These are phyloP conservation scores for Netelia fuscicornis DNA, from an alignment of 2,888 invertebrate genomes.

Conservation along the genomic window DNA sequence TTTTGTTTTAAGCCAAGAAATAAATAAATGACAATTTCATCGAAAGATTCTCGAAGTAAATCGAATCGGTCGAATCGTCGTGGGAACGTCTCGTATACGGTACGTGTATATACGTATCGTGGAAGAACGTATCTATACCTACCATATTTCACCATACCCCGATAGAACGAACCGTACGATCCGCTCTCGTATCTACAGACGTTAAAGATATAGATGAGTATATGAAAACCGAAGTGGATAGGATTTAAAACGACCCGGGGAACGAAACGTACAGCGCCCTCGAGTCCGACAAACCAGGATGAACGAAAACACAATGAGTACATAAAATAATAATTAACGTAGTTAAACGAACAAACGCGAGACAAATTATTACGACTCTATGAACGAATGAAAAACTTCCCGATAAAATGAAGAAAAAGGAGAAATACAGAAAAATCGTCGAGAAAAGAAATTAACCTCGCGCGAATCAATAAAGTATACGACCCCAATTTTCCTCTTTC, in stretches of 20 bases:
- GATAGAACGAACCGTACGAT: constrained; percentile 2
- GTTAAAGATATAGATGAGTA: neutral
- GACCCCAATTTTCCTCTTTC: too few species aligned
- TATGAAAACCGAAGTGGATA: constrained; percentile 1
- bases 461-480: too few species aligned
- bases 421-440: constrained; percentile 18
- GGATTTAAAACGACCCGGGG: constrained; percentile 22
- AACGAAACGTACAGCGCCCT: constrained; percentile 13
- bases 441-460: neutral
- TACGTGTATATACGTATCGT: neutral
- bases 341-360: neutral
- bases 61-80: too few species aligned
- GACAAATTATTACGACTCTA: neutral
- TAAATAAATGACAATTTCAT: too few species aligned
- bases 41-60: too few species aligned
- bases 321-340: constrained; percentile 7
- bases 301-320: constrained; percentile 24
- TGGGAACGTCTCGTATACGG: too few species aligned
- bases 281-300: constrained; percentile 28
- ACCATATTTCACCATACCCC: constrained; percentile 10
- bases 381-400: neutral
- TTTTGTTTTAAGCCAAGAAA: too few species aligned
- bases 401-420: neutral
- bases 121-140: neutral
- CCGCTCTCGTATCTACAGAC: neutral